A percentile compares a stretch with the other conserved stretches of the same genome.
Evolutionary conservation across 2,113 vertebrate genomes (phyloP).

Genomic region (Cheilinus undulatus): DNA sequence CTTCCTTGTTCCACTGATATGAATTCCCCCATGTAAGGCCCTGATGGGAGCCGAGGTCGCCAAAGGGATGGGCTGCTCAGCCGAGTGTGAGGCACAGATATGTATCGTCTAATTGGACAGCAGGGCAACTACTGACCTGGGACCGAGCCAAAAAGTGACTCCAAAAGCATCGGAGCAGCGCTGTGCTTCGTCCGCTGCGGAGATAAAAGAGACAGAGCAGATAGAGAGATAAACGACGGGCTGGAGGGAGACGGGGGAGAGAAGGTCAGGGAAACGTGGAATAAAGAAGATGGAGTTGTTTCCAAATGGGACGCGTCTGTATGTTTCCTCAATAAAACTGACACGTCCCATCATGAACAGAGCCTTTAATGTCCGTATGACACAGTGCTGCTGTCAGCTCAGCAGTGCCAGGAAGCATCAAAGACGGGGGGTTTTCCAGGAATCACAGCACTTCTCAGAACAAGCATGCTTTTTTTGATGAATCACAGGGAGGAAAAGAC

Average conservation of each 20-base stretch:
- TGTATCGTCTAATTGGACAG: slow-evolving; percentile 76
- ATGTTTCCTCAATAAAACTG: slow-evolving; percentile 7
- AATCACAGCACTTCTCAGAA: slow-evolving; percentile 37
- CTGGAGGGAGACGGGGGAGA: background rate
- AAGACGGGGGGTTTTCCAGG: slow-evolving; percentile 54
- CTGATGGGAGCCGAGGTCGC: slow-evolving; percentile 31
- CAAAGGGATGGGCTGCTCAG: slow-evolving; percentile 62
- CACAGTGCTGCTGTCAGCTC: slow-evolving; percentile 10
- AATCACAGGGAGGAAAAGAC: slow-evolving; percentile 44
- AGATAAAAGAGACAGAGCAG: slow-evolving; percentile 44
- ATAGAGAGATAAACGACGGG: slow-evolving; percentile 18
- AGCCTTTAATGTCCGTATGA: slow-evolving; percentile 4
- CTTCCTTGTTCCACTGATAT: slow-evolving; percentile 47
- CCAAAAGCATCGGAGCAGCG: slow-evolving; percentile 27
- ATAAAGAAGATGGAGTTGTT: slow-evolving; percentile 17
- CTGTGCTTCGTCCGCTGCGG: slow-evolving; percentile 23
- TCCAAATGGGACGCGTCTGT: slow-evolving; percentile 2
- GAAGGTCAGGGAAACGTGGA: slow-evolving; percentile 9
- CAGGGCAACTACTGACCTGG: slow-evolving; percentile 75
- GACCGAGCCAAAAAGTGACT: slow-evolving; percentile 42
- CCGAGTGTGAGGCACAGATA: slow-evolving; percentile 71
- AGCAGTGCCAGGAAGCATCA: slow-evolving; percentile 45
- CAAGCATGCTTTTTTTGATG: slow-evolving; percentile 43
- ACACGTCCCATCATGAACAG: slow-evolving; percentile 2
- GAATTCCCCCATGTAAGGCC: slow-evolving; percentile 62